Evolutionary conservation across 2,888 invertebrate species (phyloP).

Genomic region (Charanyca ferruginea): DNA sequence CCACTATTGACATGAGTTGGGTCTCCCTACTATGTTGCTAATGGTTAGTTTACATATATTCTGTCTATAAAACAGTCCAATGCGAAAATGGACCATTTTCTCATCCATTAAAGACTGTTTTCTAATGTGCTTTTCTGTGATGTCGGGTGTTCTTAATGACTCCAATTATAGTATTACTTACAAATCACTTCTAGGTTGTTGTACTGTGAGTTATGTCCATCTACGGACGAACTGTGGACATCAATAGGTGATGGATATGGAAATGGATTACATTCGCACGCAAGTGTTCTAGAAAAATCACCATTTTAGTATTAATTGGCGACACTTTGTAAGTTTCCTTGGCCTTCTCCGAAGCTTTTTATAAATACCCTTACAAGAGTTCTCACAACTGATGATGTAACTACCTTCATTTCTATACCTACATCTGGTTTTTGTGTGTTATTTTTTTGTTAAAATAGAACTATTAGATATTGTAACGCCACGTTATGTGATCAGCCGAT

Average conservation of each 20-base stretch:
- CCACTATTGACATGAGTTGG: conserved; percentile 28
- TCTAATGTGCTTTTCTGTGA: not conserved
- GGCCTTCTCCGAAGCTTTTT: conserved; percentile 40
- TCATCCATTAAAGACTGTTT: not conserved
- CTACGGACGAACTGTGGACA: conserved; percentile 45
- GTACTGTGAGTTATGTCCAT: conserved; percentile 40
- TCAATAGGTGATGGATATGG: conserved; percentile 58
- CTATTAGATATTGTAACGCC: too few relatives aligned
- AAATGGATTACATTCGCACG: conserved; percentile 54
- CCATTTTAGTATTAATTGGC: conserved; percentile 51
- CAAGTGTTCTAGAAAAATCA: conserved; percentile 45
- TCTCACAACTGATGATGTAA: conserved; percentile 27
- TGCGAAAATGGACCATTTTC: conserved; percentile 9
- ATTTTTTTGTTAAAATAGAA: not conserved
- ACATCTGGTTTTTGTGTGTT: too few relatives aligned
- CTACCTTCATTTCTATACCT: not conserved
- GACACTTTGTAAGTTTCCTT: conserved; percentile 45
- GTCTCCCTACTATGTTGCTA: conserved; percentile 15
- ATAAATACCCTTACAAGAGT: conserved; percentile 30
- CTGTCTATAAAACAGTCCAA: conserved; percentile 3
- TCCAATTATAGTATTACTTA: conserved; percentile 68
- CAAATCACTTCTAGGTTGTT: conserved; percentile 60
- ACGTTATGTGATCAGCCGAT: too few relatives aligned
- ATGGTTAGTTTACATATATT: conserved; percentile 50
- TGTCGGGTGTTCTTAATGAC: conserved; percentile 49